Evolutionary conservation across 2,797 vertebrate species (phyloP), one percentile per base, ranked within the genome.

Genomic region (Trematomus bernacchii): DNA sequence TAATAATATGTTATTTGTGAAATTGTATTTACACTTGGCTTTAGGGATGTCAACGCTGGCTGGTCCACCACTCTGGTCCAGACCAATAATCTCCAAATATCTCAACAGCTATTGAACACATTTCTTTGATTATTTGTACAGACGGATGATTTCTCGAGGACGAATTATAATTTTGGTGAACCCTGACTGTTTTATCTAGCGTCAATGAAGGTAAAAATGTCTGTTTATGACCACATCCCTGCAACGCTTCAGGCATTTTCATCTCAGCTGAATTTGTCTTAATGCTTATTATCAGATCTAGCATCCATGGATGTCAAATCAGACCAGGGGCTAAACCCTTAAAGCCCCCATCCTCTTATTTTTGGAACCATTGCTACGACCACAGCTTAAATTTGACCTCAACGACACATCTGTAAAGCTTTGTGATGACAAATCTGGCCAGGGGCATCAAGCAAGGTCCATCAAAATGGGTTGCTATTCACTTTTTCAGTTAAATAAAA

Each of bases 401-500:
- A 27, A 27, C 3, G 27, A 27, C 27, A 27, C 27, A 9, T 37
- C 8, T 37, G 33, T 8, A 37, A 37, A 37, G 33, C 33, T 7
- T 37, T 37, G 33, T 37, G 33, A 37, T 37, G 33, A 37, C 33
- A 37, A 9, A 37, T 37, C 33, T 7, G 33, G 33, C 33, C 33
- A 33, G 33, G 33, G 33, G 33, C 33, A 33, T 33, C 5, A 33
- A 33, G 33, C 33, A 37, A 37, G 33, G 33, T 37, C 33, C 7
- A 37, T 37, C 6, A 9, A 37, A 9, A 37, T 37, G 33, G 33
- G 33, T 23, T 2, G 4, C 62, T 54, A 66, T 67, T 71, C 23
- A 71, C 44, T 59, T 71, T 58, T 53, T 68, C 21, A 16, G 27
- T 23, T 19, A 69, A 18, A 58, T 23, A 72, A 18, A 58, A 64